Percentiles rank a stretch among this genome's conserved stretches.
phyloP scores from a whole-genome alignment of 2,888 invertebrate genomes.

The Watsonalla cultraria region DNA sequence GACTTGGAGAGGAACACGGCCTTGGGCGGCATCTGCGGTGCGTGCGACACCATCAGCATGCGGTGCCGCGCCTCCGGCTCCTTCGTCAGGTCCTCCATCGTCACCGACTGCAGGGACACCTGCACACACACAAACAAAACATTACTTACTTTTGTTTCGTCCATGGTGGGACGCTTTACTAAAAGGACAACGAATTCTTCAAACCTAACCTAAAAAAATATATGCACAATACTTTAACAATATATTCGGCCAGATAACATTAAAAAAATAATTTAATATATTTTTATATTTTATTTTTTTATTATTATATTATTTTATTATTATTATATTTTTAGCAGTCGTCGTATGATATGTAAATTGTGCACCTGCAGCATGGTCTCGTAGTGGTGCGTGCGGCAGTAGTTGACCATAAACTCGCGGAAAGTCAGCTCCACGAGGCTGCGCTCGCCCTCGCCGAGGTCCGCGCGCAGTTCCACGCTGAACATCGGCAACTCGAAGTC shows the following conservation, averaged over 20 bases:
- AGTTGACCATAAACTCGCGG: conserved; percentile 88
- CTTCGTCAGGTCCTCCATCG: conserved; percentile 94
- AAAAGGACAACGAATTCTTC: no score
- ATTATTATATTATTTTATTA: no score
- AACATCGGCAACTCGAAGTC: conserved; percentile 86
- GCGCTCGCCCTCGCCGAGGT: conserved; percentile 82
- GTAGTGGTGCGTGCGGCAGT: conserved; percentile 82
- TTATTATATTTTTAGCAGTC: no score
- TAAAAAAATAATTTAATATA: no score
- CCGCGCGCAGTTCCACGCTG: conserved; percentile 87
- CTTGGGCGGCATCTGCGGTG: conserved; percentile 62
- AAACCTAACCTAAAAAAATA: no score
- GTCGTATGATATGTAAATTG: no score
- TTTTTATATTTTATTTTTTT: no score
- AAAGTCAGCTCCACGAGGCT: conserved; percentile 92
- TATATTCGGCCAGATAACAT: no score
- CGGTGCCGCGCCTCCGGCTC: conserved; percentile 88
- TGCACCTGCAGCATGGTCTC: conserved; percentile 84
- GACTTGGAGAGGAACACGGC: conserved; percentile 85
- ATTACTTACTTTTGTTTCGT: no score
- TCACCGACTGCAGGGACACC: conserved; percentile 89
- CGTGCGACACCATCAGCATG: conserved; percentile 88
- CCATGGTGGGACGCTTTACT: no score
- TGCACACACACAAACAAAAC: conserved; percentile 25
- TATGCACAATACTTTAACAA: no score